These are phyloP conservation scores for Psix sp. DNA, from an alignment of 1,140 invertebrate species.

Conservation along the genomic window DNA sequence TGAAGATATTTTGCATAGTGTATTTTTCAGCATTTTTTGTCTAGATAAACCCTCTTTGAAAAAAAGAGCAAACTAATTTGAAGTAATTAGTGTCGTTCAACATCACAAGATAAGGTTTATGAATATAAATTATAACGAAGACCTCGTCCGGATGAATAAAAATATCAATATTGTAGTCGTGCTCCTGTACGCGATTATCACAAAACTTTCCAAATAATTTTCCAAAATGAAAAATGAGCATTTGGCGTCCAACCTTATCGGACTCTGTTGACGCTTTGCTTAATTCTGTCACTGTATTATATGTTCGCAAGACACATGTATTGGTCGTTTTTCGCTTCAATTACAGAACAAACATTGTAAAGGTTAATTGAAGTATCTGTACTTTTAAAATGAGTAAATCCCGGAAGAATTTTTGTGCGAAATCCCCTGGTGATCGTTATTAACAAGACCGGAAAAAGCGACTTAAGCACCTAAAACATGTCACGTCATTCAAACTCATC, in stretches of 20 bases:
- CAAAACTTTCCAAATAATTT: background rate
- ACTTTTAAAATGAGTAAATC: background rate
- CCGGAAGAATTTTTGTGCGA: background rate
- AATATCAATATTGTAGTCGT: conserved; percentile 4
- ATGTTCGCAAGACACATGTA: background rate
- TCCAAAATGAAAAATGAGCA: background rate
- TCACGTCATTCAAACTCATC: background rate
- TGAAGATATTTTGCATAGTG: no score
- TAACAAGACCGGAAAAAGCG: background rate
- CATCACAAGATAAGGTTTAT: no score
- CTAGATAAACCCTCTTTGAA: no score
- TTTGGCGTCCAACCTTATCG: background rate
- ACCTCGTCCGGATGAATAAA: conserved; percentile 3
- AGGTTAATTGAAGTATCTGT: background rate
- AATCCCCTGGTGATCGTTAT: background rate
- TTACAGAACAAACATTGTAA: background rate
- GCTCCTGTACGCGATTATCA: background rate
- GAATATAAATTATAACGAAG: conserved; percentile 5
- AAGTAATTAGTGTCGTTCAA: no score
- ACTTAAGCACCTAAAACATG: background rate
- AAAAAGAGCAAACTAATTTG: no score
- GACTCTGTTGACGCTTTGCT: background rate
- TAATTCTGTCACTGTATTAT: background rate
- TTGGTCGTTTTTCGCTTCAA: background rate
- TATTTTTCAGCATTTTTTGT: no score